phyloP scores from a whole-genome alignment of 2,888 invertebrate genomes.

The Steinernema hermaphroditum region DNA sequence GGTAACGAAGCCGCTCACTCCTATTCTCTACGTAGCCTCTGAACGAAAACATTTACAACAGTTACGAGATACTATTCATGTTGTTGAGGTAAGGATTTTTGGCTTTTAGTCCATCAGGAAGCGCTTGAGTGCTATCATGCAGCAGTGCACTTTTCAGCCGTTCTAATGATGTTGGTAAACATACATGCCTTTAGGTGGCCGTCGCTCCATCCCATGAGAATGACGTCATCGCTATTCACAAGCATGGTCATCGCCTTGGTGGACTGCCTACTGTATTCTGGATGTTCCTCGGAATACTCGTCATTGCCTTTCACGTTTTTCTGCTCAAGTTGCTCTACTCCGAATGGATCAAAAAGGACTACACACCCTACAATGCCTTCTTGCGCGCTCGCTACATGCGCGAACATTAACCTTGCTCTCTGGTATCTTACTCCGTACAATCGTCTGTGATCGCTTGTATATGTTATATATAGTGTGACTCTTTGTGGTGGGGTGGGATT shows the following conservation, averaged over 20 bases:
- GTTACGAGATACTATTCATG: slow-evolving; percentile 83
- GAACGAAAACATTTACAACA: slow-evolving; percentile 88
- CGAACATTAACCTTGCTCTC: background rate
- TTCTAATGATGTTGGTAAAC: no score
- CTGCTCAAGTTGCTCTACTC: slow-evolving; percentile 82
- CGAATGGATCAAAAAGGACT: slow-evolving; percentile 40
- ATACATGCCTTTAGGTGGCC: slow-evolving; percentile 57
- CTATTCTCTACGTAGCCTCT: slow-evolving; percentile 86
- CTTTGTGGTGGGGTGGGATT: background rate
- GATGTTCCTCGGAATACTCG: slow-evolving; percentile 84
- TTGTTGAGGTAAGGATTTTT: slow-evolving; percentile 33
- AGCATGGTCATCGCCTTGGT: slow-evolving; percentile 85
- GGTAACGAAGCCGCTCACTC: slow-evolving; percentile 78
- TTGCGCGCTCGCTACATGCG: slow-evolving; percentile 22
- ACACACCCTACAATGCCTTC: slow-evolving; percentile 37
- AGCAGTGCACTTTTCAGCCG: no score
- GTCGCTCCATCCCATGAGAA: slow-evolving; percentile 86
- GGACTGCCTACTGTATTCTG: slow-evolving; percentile 88
- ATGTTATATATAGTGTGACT: background rate
- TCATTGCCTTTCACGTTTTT: slow-evolving; percentile 88
- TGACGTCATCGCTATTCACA: slow-evolving; percentile 84
- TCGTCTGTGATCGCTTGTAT: no score
- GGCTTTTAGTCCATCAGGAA: no score
- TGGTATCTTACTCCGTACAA: background rate
- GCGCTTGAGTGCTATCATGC: no score